These are phyloP conservation scores for Andinoacara biseriatus DNA, from an alignment of 2,113 vertebrate species.

Conservation along the genomic window DNA sequence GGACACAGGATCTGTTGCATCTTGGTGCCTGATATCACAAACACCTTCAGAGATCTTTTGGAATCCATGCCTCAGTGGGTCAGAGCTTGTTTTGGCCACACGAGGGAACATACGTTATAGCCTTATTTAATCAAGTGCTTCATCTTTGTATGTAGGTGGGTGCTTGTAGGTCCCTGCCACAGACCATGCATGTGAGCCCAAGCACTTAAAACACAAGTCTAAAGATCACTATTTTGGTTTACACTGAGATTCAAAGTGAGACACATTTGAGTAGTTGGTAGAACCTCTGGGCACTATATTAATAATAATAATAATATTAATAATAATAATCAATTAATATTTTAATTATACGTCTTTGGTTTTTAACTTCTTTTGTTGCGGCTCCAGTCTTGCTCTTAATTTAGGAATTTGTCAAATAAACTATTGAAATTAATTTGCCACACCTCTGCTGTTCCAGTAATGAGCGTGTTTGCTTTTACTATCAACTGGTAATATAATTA, in stretches of 20 bases:
- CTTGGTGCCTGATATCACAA: not conserved
- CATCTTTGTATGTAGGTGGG: not conserved
- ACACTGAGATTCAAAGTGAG: not conserved
- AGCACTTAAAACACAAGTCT: not conserved
- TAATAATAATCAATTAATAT: not conserved
- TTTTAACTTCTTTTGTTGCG: not conserved
- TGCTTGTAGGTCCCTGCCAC: no score
- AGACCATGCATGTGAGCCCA: no score
- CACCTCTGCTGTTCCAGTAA: not conserved
- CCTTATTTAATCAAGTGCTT: not conserved
- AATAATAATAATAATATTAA: no score
- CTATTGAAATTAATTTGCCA: not conserved
- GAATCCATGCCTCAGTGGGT: not conserved
- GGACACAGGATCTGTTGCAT: not conserved
- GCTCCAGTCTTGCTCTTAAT: not conserved
- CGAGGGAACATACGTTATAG: not conserved
- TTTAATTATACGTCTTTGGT: not conserved
- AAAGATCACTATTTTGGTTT: not conserved
- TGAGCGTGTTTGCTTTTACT: not conserved
- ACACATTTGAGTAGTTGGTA: not conserved
- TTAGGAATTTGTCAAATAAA: not conserved
- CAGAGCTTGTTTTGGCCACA: not conserved
- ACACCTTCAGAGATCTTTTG: not conserved
- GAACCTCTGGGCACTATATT: not conserved
- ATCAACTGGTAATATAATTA: constrained; percentile 2